Percentiles rank a stretch among this genome's conserved stretches.
phyloP scores from a whole-genome alignment of 35 echinoderm and acorn worm genomes.

The Eucidaris tribuloides region DNA sequence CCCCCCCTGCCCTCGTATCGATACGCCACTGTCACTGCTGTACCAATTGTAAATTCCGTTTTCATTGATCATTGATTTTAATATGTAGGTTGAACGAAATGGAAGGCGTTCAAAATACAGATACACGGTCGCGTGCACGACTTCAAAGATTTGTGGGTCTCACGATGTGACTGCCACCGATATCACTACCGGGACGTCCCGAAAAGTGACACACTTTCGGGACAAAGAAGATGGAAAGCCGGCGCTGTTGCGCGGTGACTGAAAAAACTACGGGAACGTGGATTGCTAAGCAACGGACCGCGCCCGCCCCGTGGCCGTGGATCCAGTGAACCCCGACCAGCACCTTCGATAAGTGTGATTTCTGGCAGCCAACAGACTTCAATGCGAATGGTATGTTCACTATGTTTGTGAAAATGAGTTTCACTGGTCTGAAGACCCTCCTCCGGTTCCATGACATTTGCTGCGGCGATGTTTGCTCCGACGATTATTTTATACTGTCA shows the following conservation, averaged over 20 bases:
- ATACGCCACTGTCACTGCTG: too few species aligned
- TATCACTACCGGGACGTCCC: neutral
- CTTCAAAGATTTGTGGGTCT: neutral
- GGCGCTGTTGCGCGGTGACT: neutral
- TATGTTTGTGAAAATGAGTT: too few species aligned
- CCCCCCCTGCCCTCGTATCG: too few species aligned
- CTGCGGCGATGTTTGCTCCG: too few species aligned
- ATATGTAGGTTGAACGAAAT: neutral
- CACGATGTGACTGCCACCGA: constrained; percentile 17
- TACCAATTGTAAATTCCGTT: too few species aligned
- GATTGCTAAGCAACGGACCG: neutral
- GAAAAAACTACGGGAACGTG: neutral
- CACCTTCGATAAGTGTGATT: too few species aligned
- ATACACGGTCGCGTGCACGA: neutral
- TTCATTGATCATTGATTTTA: too few species aligned
- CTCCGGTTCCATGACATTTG: too few species aligned
- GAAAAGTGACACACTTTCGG: neutral
- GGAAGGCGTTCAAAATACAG: neutral
- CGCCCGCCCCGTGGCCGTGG: neutral
- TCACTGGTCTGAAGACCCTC: too few species aligned
- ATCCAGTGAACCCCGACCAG: neutral
- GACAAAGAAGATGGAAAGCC: neutral
- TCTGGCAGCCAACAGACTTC: too few species aligned
- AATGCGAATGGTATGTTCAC: too few species aligned
- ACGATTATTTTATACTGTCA: too few species aligned